Evolutionary conservation across 2,797 vertebrate genomes (phyloP), one percentile per base, ranked within the genome.

Genomic region (Falco novaeseelandiae): DNA sequence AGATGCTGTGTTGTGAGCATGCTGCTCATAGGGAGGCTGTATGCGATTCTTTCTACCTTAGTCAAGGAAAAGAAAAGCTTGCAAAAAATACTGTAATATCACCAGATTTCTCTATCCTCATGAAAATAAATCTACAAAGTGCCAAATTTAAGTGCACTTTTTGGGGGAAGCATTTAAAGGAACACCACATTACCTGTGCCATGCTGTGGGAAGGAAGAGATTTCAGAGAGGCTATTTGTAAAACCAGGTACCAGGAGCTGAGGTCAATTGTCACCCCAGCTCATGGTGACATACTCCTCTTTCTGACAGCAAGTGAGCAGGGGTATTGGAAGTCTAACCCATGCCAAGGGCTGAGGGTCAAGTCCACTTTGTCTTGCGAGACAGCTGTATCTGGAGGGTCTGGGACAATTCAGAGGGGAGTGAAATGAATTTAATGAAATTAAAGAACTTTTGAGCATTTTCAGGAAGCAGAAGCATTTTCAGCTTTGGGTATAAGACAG

Each of bases 301-400:
- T 62, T 23, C 34, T 58, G 81, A 34, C 77, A 90, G 82, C 25
- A 54, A 29, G 27, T 10, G 13, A 83, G 48, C 3, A 2, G 8
- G 23, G n/a, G n/a, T 59, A 32, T 70, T 0, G 0, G 0, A 55
- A 90, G 36, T 13, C 36, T 49, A 44, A 61, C 12, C 34, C 13
- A 3, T 59, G 62, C 5, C 71, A 70, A 83, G 32, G 16, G 26
- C 4, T 52, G 51, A 72, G 84, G 40, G 19, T 29, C 30, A 74
- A 58, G 36, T 12, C 57, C 26, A 20, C 42, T 48, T 30, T 10
- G 34, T 36, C 52, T 44, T 55, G 36, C 84, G 22, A 65, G 15
- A 36, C 22, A 38, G 5, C 32, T 61, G 18, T 32, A 19, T 20
- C 27, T 87, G 42, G 44, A 71, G 59, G 5, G 42, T 74, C 71